phyloP scores from a whole-genome alignment of 2,113 vertebrate genomes.

The Anthoscopus minutus region DNA sequence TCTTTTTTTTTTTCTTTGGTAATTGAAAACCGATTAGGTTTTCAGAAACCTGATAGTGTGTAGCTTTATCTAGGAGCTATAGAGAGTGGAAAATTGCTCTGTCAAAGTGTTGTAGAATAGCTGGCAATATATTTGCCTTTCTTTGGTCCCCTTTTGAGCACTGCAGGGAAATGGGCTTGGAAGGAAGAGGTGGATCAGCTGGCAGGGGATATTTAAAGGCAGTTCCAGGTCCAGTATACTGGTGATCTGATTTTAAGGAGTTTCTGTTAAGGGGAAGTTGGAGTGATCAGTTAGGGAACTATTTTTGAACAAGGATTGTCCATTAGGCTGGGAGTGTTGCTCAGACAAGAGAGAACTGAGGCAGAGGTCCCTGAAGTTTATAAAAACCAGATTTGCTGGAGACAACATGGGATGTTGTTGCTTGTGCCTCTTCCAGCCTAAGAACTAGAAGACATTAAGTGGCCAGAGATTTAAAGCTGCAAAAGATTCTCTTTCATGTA shows the following conservation, averaged over 20 bases:
- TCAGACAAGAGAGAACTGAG: background rate
- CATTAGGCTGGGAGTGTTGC: background rate
- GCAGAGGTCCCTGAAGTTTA: background rate
- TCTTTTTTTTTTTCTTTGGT: background rate
- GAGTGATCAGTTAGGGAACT: background rate
- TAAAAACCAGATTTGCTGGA: background rate
- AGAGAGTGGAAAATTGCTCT: background rate
- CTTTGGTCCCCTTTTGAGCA: background rate
- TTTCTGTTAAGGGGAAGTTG: background rate
- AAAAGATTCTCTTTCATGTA: background rate
- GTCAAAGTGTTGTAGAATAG: background rate
- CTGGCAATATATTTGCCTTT: background rate
- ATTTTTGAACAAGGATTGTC: background rate
- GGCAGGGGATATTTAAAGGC: background rate
- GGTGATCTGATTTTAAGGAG: background rate
- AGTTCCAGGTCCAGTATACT: background rate
- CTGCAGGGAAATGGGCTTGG: background rate
- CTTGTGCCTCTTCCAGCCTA: background rate
- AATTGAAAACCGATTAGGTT: background rate
- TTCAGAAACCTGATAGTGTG: background rate
- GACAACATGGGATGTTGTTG: background rate
- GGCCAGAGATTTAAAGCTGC: background rate
- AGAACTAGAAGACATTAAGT: background rate
- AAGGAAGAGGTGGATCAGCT: background rate
- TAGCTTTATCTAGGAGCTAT: background rate